Base-by-base conservation (phyloP, 1,140 invertebrate species). In the Drosophila santomea region DNA sequence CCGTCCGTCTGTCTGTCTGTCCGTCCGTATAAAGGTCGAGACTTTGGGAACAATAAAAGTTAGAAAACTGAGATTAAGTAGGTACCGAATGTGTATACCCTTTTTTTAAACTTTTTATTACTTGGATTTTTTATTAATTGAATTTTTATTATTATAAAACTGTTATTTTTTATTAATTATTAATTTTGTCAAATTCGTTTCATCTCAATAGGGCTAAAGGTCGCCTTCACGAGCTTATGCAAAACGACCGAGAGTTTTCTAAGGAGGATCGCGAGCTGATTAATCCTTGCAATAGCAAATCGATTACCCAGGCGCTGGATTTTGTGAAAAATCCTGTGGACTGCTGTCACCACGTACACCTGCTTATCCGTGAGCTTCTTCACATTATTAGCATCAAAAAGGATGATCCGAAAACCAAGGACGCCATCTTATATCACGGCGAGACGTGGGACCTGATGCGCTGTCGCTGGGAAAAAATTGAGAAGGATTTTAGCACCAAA, bases 381-480 rank as follows among this genome's bases (percentile, higher is more conserved):
- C 95, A 95, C 74, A 95, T 98, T 58, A 97, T 99, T 14, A 95
- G 95, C 91, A 93, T 96, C 68, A 97, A 98, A 91, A 96, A 96
- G 89, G 97, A 97, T 66, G 97, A 98, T 93, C 94, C 95, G 1
- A 97, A 97, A 93, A 97, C 96, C 14, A 97, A 96, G 95, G 97
- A 98, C 91, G 96, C 96, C 4, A 95, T 97, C 62, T 93, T 99
- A 20, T 99, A 99, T 93, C 98, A 99, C 90, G 98, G 98, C 4
- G 99, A 99, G 94, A 98, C 98, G 0, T 99, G 98, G 99, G 99
- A 99, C 89, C 93, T 99, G 39, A 98, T 99, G 96, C 97, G 98
- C 14, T 94, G 99, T 32, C 95, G 99, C 41, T 99, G 99, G 99
- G 96, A 97, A 7, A 99, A 99, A 93, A 97, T 99, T 51, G 98